phyloP scores from a whole-genome alignment of 2,888 invertebrate genomes.

The Apamea epomidion region DNA sequence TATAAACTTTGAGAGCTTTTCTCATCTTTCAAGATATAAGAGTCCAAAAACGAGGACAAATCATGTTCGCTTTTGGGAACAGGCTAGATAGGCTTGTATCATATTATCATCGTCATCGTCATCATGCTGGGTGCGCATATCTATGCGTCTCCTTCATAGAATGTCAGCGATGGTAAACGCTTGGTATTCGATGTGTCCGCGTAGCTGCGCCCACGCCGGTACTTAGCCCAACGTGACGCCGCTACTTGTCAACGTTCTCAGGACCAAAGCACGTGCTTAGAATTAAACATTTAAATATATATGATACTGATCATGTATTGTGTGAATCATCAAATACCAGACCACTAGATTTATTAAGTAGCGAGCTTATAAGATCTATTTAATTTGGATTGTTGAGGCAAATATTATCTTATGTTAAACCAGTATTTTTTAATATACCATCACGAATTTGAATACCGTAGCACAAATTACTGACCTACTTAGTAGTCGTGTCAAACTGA shows the following conservation, averaged over 20 bases:
- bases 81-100: neutral
- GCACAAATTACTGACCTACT: slow-evolving; percentile 10
- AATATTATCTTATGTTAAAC: slow-evolving; percentile 2
- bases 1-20: slow-evolving; percentile 4
- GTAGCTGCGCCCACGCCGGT: slow-evolving; percentile 36
- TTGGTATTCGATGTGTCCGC: slow-evolving; percentile 46
- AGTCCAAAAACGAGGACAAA: neutral
- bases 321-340: slow-evolving; percentile 33
- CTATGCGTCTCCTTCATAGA: slow-evolving; percentile 21
- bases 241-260: slow-evolving; percentile 54
- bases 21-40: neutral
- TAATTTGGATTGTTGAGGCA: neutral
- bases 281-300: slow-evolving; percentile 40
- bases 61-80: neutral
- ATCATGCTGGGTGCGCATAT: slow-evolving; percentile 30
- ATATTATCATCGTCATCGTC: neutral
- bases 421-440: slow-evolving; percentile 24
- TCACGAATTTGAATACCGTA: slow-evolving; percentile 1
- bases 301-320: slow-evolving; percentile 12
- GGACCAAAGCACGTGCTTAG: slow-evolving; percentile 41
- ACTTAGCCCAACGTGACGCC: slow-evolving; percentile 44
- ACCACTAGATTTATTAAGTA: slow-evolving; percentile 22
- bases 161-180: slow-evolving; percentile 36
- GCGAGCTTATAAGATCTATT: slow-evolving; percentile 12
- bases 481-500: slow-evolving; percentile 5